Evolutionary conservation across 2,113 vertebrate species (phyloP).

Genomic region (Sorex araneus): DNA sequence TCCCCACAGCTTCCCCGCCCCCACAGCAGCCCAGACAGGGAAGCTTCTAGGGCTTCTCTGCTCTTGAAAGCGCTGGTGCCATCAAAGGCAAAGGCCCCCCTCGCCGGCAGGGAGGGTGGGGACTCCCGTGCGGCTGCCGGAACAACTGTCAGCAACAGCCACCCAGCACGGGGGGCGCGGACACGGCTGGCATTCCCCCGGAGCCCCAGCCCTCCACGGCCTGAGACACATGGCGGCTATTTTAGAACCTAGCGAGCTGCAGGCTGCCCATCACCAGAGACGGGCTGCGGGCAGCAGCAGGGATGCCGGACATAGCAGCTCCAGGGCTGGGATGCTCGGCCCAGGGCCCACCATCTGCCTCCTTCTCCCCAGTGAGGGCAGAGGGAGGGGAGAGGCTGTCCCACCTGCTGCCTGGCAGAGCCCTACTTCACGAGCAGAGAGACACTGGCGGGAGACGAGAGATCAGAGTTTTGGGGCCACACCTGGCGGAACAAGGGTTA

Average conservation of each 20-base stretch:
- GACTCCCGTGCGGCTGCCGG: neutral
- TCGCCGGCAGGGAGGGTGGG: neutral
- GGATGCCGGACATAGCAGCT: constrained; percentile 87
- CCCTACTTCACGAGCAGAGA: constrained; percentile 26
- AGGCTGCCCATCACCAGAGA: constrained; percentile 84
- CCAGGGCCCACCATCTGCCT: constrained; percentile 2
- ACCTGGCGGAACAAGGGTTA: too few relatives aligned
- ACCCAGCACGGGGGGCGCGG: neutral
- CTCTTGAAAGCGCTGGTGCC: too few relatives aligned
- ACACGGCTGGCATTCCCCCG: constrained; percentile 88
- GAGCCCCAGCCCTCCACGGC: constrained; percentile 80
- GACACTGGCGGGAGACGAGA: neutral
- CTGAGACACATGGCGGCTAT: constrained; percentile 88
- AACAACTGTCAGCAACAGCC: constrained; percentile 85
- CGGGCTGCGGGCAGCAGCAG: constrained; percentile 77
- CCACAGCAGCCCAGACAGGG: too few relatives aligned
- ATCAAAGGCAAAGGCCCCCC: too few relatives aligned
- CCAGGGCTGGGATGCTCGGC: constrained; percentile 77
- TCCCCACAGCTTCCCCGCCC: too few relatives aligned
- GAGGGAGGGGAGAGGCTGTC: neutral
- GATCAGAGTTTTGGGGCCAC: neutral
- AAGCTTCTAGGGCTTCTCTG: too few relatives aligned
- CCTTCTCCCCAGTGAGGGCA: neutral
- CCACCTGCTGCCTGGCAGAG: constrained; percentile 78
- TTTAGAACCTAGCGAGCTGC: constrained; percentile 87